phyloP scores from a whole-genome alignment of 2,888 invertebrate species.

The Acrobasis suavella region DNA sequence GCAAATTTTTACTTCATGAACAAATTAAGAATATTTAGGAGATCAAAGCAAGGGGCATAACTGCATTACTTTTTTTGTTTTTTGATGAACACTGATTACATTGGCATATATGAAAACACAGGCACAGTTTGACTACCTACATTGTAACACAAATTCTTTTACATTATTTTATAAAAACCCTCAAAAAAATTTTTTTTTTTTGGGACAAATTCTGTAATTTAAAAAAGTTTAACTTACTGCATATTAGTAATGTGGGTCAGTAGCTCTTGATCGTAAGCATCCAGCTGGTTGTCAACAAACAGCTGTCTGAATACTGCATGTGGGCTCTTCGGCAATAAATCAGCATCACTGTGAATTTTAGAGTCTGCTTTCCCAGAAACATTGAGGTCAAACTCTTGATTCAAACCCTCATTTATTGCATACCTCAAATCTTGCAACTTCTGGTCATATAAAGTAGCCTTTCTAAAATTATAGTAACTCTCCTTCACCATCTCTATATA shows the following conservation, averaged over 20 bases:
- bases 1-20: too few relatives aligned
- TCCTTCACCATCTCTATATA: slow-evolving; percentile 69
- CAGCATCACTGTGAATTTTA: slow-evolving; percentile 28
- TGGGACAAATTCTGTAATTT: not conserved
- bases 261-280: slow-evolving; percentile 70
- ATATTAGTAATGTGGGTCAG: slow-evolving; percentile 65
- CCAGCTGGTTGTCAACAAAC: slow-evolving; percentile 68
- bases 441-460: slow-evolving; percentile 72
- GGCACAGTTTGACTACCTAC: too few relatives aligned
- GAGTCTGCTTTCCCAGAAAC: slow-evolving; percentile 29
- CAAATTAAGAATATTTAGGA: too few relatives aligned
- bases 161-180: too few relatives aligned
- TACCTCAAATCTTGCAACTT: slow-evolving; percentile 70
- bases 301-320: slow-evolving; percentile 73
- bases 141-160: too few relatives aligned
- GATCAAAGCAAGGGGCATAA: too few relatives aligned
- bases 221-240: slow-evolving; percentile 57
- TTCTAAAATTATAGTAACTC: slow-evolving; percentile 76
- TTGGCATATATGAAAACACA: too few relatives aligned
- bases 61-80: too few relatives aligned
- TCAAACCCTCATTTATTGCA: slow-evolving; percentile 76
- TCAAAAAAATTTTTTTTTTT: too few relatives aligned
- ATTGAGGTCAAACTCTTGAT: slow-evolving; percentile 64
- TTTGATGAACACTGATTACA: too few relatives aligned
- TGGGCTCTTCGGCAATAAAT: slow-evolving; percentile 58